These are phyloP conservation scores for Drosophila micromelanica DNA, from an alignment of 1,140 invertebrate species.

Conservation along the genomic window DNA sequence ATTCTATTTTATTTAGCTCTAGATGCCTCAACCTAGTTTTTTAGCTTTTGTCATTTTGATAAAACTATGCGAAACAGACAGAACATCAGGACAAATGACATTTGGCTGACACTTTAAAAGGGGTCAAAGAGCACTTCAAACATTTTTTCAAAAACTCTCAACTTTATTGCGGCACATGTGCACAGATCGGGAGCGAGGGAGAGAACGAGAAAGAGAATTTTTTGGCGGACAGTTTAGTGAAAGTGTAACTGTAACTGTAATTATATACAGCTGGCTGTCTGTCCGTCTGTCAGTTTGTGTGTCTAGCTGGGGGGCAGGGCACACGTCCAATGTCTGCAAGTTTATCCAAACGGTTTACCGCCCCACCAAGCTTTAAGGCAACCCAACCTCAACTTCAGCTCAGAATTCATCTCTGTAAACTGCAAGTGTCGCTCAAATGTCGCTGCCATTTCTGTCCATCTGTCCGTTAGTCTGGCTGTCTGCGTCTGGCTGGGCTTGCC, in stretches of 20 bases:
- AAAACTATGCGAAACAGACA: constrained; percentile 32
- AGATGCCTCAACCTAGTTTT: neutral
- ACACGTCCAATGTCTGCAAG: constrained; percentile 55
- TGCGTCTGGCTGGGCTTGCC: constrained; percentile 39
- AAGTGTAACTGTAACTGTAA: constrained; percentile 80
- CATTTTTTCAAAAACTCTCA: constrained; percentile 14
- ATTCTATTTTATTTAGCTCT: no score
- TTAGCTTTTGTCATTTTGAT: constrained; percentile 22
- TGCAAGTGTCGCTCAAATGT: constrained; percentile 79
- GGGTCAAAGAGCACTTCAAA: constrained; percentile 65
- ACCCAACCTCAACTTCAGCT: constrained; percentile 1
- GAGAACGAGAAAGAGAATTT: constrained; percentile 1
- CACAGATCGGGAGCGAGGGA: neutral
- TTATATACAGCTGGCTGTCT: constrained; percentile 71
- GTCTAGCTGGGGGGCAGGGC: constrained; percentile 12
- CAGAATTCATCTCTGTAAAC: constrained; percentile 41
- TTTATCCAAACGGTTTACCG: constrained; percentile 56
- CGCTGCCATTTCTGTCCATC: constrained; percentile 50
- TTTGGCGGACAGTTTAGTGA: constrained; percentile 56
- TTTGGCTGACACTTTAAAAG: constrained; percentile 69
- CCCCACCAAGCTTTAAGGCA: constrained; percentile 14
- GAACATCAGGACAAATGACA: constrained; percentile 7
- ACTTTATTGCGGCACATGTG: constrained; percentile 53
- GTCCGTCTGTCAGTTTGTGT: constrained; percentile 36
- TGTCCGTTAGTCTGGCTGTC: constrained; percentile 20